Base-by-base conservation (phyloP, 1,140 invertebrate genomes). In the Leptopilina clavipes region DNA sequence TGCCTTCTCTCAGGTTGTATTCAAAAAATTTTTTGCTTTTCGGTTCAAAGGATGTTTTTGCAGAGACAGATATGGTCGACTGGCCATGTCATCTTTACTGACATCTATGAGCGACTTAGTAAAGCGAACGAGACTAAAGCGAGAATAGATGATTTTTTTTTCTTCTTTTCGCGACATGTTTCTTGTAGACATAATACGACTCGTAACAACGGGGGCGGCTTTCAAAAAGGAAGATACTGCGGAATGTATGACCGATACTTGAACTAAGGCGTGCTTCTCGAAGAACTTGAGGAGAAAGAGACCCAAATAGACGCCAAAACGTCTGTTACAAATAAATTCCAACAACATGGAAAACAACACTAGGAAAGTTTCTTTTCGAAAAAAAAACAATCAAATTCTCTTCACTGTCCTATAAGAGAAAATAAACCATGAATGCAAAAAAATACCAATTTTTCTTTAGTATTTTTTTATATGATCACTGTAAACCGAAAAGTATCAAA, bases 121-220 rank as follows among this genome's bases (percentile, higher is more conserved):
- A 65, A 31, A 37, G 12, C 10, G 25, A n/a, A 65, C 22, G 25
- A n/a, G 14, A 37, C 22, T n/a, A 65, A 65, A 65, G 14, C 19
- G 25, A 65, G 25, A 65, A 25, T 65, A 31, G 11, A 25, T 65
- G 12, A 6, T 12, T 65, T 65, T 9, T 40, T 65, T 65, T 65
- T 12, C 25, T 65, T 31, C 22, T 22, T 31, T 80, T 82, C 78
- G 77, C 72, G 81, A 75, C 81, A 79, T 75, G 78, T 79, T 81
- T 77, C 79, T 70, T 80, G 85, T 88, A 88, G 87, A 89, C 86
- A 87, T 89, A 89, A 88, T 87, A 87, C 77, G 75, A 80, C 73
- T 65, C 22, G 25, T 73, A 84, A 83, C 80, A 83, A 83, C 84
- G 81, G 81, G 81, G 80, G 78, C 77, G 82, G 81, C 70, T 77